Conservation (phyloP, 2,797 vertebrate species). For the Garrulus glandarius region DNA sequence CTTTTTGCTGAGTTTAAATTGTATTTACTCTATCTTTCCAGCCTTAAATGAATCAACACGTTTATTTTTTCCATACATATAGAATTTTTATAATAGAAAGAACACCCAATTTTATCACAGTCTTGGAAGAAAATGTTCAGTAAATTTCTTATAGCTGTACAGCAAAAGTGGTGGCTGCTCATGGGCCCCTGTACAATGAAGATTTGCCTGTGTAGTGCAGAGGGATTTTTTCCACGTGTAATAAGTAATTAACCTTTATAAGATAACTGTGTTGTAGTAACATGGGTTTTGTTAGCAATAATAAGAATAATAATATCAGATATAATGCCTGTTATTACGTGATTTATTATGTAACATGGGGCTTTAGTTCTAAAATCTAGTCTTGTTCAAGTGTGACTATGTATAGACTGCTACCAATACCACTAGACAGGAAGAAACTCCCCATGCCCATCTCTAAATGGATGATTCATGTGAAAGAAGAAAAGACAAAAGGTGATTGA, state of each 20-base stretch:
- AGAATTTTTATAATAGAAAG: background rate
- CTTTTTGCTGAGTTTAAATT: background rate
- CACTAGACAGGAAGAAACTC: background rate
- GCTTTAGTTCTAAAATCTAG: background rate
- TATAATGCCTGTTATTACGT: background rate
- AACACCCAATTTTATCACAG: background rate
- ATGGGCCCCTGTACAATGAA: rapidly evolving
- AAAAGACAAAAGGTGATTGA: background rate
- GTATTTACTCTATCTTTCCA: background rate
- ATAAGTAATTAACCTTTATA: background rate
- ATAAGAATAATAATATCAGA: background rate
- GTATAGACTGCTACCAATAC: background rate
- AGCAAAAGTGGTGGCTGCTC: background rate
- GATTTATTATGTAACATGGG: background rate
- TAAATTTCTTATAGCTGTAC: background rate
- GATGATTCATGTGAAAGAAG: background rate
- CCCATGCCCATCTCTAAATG: background rate
- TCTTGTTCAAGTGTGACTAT: background rate
- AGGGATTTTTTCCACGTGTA: background rate
- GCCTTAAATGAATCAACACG: background rate
- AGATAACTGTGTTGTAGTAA: background rate
- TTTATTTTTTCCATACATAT: background rate
- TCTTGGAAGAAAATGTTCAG: background rate
- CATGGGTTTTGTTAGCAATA: background rate
- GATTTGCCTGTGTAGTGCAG: background rate